Evolutionary conservation across 2,888 invertebrate species (phyloP).

Genomic region (Ichneumoninae sp.): DNA sequence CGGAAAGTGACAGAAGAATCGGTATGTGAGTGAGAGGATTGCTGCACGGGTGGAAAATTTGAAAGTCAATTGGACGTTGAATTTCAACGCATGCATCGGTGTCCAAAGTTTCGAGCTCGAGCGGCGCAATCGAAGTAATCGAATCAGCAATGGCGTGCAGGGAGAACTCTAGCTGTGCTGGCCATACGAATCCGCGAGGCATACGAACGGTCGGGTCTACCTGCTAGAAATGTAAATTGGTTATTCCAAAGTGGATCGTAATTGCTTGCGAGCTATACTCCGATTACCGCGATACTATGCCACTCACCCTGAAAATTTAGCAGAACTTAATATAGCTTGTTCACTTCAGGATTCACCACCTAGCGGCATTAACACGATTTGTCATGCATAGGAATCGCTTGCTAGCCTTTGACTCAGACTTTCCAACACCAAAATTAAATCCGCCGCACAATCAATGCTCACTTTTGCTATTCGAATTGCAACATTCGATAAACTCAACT

Average conservation of each 20-base stretch:
- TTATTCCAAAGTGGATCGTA: constrained; percentile 57
- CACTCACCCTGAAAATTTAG: neutral
- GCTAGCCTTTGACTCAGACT: neutral
- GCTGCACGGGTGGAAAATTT: constrained; percentile 56
- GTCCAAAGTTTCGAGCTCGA: constrained; percentile 55
- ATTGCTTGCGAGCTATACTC: constrained; percentile 51
- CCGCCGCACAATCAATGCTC: neutral
- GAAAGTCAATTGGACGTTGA: constrained; percentile 60
- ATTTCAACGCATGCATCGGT: constrained; percentile 56
- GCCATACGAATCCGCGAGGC: constrained; percentile 28
- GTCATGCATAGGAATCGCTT: too few relatives aligned
- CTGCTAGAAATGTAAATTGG: constrained; percentile 60
- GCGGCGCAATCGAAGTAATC: constrained; percentile 59
- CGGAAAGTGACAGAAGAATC: constrained; percentile 8
- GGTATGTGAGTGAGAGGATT: constrained; percentile 23
- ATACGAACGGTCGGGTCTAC: constrained; percentile 26
- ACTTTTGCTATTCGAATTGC: neutral
- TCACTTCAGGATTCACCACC: neutral
- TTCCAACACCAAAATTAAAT: neutral
- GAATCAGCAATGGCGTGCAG: constrained; percentile 46
- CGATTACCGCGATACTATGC: constrained; percentile 44
- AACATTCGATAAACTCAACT: neutral
- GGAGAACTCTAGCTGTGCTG: constrained; percentile 22
- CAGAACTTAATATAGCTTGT: constrained; percentile 16
- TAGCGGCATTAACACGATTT: neutral